Base-by-base conservation (phyloP, 2,888 invertebrate genomes). In the Athripsodes cinereus region DNA sequence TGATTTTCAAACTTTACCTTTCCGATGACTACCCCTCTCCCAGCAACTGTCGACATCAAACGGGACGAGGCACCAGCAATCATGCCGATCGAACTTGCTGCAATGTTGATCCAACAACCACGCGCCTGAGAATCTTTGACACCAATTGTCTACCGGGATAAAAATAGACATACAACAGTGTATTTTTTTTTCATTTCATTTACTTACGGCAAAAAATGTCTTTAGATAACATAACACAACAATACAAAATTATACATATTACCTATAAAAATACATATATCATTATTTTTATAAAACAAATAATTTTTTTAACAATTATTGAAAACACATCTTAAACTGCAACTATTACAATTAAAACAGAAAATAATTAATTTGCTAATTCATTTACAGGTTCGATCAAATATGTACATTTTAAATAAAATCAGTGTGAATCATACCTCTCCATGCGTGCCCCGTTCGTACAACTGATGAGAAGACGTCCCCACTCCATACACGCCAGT, bases 91-190 rank as follows among this genome's bases (percentile, higher is more conserved):
- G 78, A 72, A 0, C 82, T 81, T 1, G 81, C 81, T 0, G 79
- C 74, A 46, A 83, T 80, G 68, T 81, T 82, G 22, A 83, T 65
- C 74, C 83, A 83, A 54, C 81, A 81, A 50, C 79, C 79, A n/a
- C 83, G 74, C 0, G 83, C 81, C 58, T 82, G 82, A 0, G 79
- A 67, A 65, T 82, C 77, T 22, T 70, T 70, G 1, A 81, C 74
- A 63, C 78, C 79, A 53, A 82, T 72, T 16, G 68, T 73, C 79
- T 80, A 66, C n/a, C 67, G 78, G 80, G n/a, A 46, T 48, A 19
- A n/a, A 44, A 50, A 64, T 3, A 13, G 19, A 20, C 16, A 20
- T 3, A 20, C 20, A 47, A 19, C 70, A n/a, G n/a, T n/a, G n/a
- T n/a, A n/a, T n/a, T n/a, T n/a, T n/a, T n/a, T n/a, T n/a, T n/a